Base-by-base conservation (phyloP, 2,797 vertebrate species). In the Pseudomugil gertrudae region DNA sequence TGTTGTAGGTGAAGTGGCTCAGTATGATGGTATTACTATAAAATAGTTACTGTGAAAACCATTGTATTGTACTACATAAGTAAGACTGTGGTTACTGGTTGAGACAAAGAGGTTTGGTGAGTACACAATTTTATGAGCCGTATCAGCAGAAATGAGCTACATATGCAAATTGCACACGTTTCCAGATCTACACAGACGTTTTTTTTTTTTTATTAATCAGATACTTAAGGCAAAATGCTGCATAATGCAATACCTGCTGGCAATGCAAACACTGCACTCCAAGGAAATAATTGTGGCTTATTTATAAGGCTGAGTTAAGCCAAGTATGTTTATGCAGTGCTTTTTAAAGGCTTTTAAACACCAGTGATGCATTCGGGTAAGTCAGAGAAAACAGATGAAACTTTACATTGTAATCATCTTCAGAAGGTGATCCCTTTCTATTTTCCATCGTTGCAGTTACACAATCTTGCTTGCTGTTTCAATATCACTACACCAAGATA, bases 401-500 rank as follows among this genome's bases (percentile, higher is more conserved):
- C 6, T 11, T 2, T 17, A 17, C 36, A 17, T 6, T 17, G 19
- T 14, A 17, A 40, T 19, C 15, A 17, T 17, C 2, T 9, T n/a
- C 14, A 40, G 36, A 38, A 17, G 19, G 19, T n/a, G 19, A 19
- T 19, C 5, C 19, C 15, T 40, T 11, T 40, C 3, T 47, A 32
- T 11, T 62, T 24, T 62, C 15, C 30, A 59, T 54, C 9, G 59
- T 23, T 36, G 50, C 24, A 57, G 26, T n/a, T 30, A 5, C 19
- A 50, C 10, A 2, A 26, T 40, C 14, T 17, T 30, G 26, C 32
- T 11, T 50, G 1, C 33, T 21, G 33, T 58, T 30, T 56, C 9
- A 11, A 11, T 36, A 32, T 14, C 35, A 38, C 38, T n/a, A 19
- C 55, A 58, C 0, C 10, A 36, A 53, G 63, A 69, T 78, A 29